Percentiles rank a stretch among this genome's conserved stretches.
Evolutionary conservation across 1,140 invertebrate species (phyloP).

Genomic region (Drosophila equinoxialis): DNA sequence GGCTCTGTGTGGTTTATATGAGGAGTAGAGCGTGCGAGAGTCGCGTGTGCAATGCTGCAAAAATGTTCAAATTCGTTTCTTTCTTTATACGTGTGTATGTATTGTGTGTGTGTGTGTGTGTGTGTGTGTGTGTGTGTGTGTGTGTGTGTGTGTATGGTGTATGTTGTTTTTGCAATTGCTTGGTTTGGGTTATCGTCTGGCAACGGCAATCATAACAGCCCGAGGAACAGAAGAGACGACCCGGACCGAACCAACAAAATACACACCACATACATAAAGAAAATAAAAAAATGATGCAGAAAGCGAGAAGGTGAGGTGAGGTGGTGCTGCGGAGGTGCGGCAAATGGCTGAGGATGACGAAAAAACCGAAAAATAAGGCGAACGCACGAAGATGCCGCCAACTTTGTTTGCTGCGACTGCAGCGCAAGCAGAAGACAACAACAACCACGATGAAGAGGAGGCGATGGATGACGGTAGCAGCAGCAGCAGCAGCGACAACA

Average conservation of each 20-base stretch:
- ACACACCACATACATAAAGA: no score
- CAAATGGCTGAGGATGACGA: constrained; percentile 48
- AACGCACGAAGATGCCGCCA: constrained; percentile 54
- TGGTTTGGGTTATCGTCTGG: constrained; percentile 78
- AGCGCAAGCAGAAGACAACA: constrained; percentile 27
- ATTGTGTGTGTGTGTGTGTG: constrained; percentile 25
- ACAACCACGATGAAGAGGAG: constrained; percentile 44
- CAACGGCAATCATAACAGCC: constrained; percentile 79
- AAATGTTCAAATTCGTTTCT: constrained; percentile 75
- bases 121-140: constrained; percentile 9
- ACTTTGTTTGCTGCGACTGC: constrained; percentile 29
- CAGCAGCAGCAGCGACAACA: not conserved
- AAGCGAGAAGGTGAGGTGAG: constrained; percentile 18
- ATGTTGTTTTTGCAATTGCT: constrained; percentile 32
- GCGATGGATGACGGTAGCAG: constrained; percentile 3
- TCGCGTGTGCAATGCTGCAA: constrained; percentile 80
- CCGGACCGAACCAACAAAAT: constrained; percentile 37
- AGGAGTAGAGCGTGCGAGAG: constrained; percentile 60
- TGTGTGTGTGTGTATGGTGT: constrained; percentile 7
- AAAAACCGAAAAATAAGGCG: constrained; percentile 58
- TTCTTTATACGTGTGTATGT: constrained; percentile 25
- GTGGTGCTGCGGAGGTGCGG: constrained; percentile 30
- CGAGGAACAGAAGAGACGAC: constrained; percentile 41
- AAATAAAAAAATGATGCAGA: constrained; percentile 55
- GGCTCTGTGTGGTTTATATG: constrained; percentile 27